phyloP scores from a whole-genome alignment of 2,888 invertebrate genomes.

The Limnephilus rhombicus region DNA sequence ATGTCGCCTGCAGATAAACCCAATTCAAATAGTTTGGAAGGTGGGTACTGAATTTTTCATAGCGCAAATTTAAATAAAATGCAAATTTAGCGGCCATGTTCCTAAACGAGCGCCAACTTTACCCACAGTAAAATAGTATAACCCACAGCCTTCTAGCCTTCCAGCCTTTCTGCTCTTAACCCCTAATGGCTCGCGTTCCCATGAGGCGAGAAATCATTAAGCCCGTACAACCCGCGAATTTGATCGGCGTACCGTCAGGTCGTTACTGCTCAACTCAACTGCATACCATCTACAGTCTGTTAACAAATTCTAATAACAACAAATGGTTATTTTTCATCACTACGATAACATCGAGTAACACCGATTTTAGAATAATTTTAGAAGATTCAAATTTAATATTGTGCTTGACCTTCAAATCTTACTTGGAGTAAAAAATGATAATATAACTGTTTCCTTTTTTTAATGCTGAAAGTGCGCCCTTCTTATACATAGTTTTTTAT shows the following conservation, averaged over 20 bases:
- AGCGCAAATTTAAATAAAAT: background rate
- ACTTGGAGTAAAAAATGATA: too few species aligned
- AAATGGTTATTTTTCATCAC: too few species aligned
- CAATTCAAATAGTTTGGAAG: too few species aligned
- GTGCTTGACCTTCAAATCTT: too few species aligned
- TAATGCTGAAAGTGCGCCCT: too few species aligned
- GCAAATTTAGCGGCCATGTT: background rate
- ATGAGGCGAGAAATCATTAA: background rate
- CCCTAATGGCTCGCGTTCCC: background rate
- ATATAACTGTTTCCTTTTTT: too few species aligned
- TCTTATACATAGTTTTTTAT: too few species aligned
- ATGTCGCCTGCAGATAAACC: too few species aligned
- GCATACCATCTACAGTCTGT: background rate
- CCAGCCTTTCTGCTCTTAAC: background rate
- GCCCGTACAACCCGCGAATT: background rate
- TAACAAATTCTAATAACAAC: too few species aligned
- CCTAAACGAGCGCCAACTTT: background rate
- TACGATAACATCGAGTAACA: too few species aligned
- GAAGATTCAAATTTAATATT: too few species aligned
- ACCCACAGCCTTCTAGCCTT: background rate
- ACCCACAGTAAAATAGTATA: background rate
- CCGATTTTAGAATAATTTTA: too few species aligned
- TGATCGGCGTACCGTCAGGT: conserved; percentile 5
- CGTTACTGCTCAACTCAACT: conserved; percentile 20
- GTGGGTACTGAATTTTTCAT: background rate